These are phyloP conservation scores for Myotis lucifugus DNA, from an alignment of 2,113 vertebrate species.

Conservation along the genomic window DNA sequence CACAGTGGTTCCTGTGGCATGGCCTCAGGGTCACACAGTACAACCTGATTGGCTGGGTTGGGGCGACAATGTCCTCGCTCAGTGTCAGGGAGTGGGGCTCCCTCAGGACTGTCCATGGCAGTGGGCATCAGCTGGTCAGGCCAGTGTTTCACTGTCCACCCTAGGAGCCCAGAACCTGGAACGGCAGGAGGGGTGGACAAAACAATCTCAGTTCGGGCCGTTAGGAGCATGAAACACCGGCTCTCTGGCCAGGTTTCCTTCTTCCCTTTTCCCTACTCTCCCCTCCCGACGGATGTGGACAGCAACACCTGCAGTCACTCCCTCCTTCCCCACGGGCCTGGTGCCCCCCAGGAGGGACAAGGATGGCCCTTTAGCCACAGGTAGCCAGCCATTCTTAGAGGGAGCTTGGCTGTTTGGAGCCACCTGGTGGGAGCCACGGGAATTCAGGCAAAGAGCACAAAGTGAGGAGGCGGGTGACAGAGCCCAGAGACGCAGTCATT, in stretches of 20 bases:
- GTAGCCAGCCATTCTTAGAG: neutral
- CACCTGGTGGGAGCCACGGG: neutral
- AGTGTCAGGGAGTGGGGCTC: neutral
- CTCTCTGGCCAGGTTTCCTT: neutral
- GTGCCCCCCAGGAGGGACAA: neutral
- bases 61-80: neutral
- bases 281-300: accelerated
- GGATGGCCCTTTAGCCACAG: neutral
- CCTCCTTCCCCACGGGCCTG: neutral
- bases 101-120: neutral
- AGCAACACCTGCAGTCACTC: neutral
- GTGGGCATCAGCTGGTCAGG: neutral
- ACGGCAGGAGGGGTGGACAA: neutral
- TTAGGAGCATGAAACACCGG: neutral
- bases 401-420: neutral
- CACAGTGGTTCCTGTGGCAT: neutral
- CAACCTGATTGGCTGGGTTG: neutral
- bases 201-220: neutral
- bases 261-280: neutral
- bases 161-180: constrained; percentile 31
- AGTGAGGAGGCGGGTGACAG: neutral
- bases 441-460: constrained; percentile 16
- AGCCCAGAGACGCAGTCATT: neutral
- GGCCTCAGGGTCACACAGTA: neutral
- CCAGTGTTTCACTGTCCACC: neutral